Evolutionary conservation across 2,113 vertebrate genomes (phyloP).

Genomic region (Myotis davidii): DNA sequence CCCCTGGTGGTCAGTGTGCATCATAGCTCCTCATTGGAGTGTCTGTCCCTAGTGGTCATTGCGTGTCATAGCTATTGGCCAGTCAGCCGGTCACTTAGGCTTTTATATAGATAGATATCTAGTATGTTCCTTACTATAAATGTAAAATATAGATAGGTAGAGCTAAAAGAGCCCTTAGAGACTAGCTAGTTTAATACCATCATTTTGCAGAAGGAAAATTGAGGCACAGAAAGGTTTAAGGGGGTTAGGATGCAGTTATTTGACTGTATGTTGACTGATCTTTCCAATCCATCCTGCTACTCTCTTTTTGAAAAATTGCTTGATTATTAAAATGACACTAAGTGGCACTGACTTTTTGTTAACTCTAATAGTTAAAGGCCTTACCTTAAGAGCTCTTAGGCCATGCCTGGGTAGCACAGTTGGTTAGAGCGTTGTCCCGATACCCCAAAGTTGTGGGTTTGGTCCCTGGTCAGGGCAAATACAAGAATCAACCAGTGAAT

Average conservation of each 20-base stretch:
- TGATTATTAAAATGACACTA: neutral
- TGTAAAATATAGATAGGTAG: neutral
- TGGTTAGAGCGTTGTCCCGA: neutral
- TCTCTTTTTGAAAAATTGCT: neutral
- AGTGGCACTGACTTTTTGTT: slow-evolving; percentile 9
- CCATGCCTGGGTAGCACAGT: neutral
- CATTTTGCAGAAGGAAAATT: neutral
- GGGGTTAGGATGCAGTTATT: neutral
- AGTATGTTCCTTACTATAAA: neutral
- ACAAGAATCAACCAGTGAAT: neutral
- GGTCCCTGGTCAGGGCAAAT: neutral
- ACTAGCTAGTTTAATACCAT: neutral
- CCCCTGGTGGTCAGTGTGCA: too few relatives aligned
- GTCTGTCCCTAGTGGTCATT: too few relatives aligned
- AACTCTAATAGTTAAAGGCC: neutral
- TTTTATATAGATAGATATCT: neutral
- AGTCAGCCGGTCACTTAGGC: too few relatives aligned
- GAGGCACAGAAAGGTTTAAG: neutral
- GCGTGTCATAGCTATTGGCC: too few relatives aligned
- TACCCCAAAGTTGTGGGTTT: neutral
- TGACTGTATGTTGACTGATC: neutral
- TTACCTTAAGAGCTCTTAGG: slow-evolving; percentile 13
- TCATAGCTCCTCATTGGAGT: too few relatives aligned
- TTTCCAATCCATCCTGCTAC: neutral
- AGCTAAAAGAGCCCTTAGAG: neutral